Percentiles rank a stretch among this genome's conserved stretches.
These are phyloP conservation scores for Agonopterix subpropinquella DNA, from an alignment of 2,888 invertebrate genomes.

Conservation along the genomic window DNA sequence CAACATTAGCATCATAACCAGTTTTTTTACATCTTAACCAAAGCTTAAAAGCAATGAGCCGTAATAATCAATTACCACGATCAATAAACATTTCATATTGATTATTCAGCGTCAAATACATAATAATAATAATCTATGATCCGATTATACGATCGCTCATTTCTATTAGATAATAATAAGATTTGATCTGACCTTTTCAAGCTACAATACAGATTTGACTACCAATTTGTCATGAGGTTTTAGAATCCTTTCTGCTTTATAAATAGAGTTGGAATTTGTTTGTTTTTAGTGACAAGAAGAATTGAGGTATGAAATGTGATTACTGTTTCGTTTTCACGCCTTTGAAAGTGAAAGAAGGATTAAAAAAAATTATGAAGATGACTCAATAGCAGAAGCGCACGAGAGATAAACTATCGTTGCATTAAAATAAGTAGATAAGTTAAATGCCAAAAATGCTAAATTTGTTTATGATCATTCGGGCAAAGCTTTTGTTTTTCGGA, in stretches of 20 bases:
- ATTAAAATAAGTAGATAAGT: no score
- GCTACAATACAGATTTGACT: neutral
- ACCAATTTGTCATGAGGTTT: neutral
- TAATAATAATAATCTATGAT: slow-evolving; percentile 2
- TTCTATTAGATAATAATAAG: slow-evolving; percentile 11
- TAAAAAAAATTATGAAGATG: no score
- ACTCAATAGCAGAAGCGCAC: no score
- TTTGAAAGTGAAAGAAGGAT: neutral
- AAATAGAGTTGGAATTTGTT: neutral
- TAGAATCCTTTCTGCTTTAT: neutral
- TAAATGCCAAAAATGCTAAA: no score
- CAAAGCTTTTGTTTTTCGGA: no score
- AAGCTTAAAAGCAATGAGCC: no score
- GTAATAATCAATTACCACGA: slow-evolving; percentile 3
- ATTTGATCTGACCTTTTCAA: slow-evolving; percentile 16
- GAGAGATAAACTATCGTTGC: no score
- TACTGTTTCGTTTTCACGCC: slow-evolving; percentile 7
- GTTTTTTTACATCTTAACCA: no score
- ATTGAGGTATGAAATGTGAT: slow-evolving; percentile 4
- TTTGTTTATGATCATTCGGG: no score
- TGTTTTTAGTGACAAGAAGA: neutral
- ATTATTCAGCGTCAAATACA: slow-evolving; percentile 13
- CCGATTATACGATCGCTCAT: slow-evolving; percentile 5
- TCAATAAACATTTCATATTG: slow-evolving; percentile 4
- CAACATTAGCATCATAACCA: no score